Evolutionary conservation across 2,888 invertebrate genomes (phyloP), one percentile per base, ranked within the genome.

Genomic region (Oxytorus armatus): DNA sequence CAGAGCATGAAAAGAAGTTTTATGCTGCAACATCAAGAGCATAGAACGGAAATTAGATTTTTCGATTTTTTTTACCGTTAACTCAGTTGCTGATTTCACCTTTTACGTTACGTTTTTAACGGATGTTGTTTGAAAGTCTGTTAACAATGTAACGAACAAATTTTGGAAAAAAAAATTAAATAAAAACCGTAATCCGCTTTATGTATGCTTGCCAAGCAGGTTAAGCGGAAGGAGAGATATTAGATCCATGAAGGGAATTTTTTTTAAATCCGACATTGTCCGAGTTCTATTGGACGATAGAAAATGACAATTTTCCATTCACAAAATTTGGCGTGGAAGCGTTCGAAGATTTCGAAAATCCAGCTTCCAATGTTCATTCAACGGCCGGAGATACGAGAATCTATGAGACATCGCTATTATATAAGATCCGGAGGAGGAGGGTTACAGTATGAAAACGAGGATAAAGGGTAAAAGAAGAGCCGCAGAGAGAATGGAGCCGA

Each of bases 271-370:
- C 42, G 42, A 69, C 69, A 77, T 78, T 81, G 77, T 77, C 33
- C 74, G 42, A 65, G 42, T 55, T 75, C 74, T 25, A 69, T 69
- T 23, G 33, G 29, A 39, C 10, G 63, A 21, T 16, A 47, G 25
- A 69, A 51, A 63, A 51, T 10, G 42, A 44, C 78, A 78, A 81
- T 81, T 81, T 81, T 78, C 81, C 69, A 81, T 81, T 81, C 61
- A 80, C 47, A 44, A 77, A n/a, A 55, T 51, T 53, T 55, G 36
- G 42, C 29, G 66, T 53, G 61, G 39, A 47, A 44, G 33, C 42
- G 16, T 11, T 29, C 53, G 18, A 68, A 80, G 77, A 72, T 74
- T 74, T 23, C 69, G 69, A 77, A 77, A 80, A 80, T 77, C 80
- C 80, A 49, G 57, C 69, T 77, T 80, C n/a, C 77, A 80, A 77